These are phyloP conservation scores for Temnothorax ravouxi DNA, from an alignment of 2,888 invertebrate genomes.

Conservation along the genomic window DNA sequence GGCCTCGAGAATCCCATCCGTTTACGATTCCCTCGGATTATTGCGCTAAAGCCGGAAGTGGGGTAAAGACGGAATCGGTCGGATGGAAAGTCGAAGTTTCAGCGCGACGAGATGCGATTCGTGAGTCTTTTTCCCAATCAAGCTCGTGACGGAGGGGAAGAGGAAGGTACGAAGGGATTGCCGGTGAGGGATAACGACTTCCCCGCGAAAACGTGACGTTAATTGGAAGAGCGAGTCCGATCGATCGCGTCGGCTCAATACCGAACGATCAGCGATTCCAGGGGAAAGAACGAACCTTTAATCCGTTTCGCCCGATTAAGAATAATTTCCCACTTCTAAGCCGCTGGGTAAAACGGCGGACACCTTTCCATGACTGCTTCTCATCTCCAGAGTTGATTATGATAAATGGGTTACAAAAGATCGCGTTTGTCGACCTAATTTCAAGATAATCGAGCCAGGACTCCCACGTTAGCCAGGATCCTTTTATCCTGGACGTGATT, in stretches of 20 bases:
- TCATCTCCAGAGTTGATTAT: constrained; percentile 35
- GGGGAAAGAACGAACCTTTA: constrained; percentile 38
- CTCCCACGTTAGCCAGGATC: not conserved
- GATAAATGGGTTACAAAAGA: constrained; percentile 33
- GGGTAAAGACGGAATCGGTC: constrained; percentile 63
- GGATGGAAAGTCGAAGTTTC: constrained; percentile 25
- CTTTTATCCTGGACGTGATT: not conserved
- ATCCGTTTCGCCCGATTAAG: constrained; percentile 36
- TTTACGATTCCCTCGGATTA: constrained; percentile 70
- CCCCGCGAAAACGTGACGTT: constrained; percentile 56
- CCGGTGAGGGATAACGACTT: constrained; percentile 61
- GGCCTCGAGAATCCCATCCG: constrained; percentile 54
- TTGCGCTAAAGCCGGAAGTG: constrained; percentile 72
- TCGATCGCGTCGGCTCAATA: constrained; percentile 29
- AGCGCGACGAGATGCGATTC: constrained; percentile 48
- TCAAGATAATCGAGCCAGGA: not conserved
- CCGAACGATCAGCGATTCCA: constrained; percentile 42
- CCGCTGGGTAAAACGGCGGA: constrained; percentile 26
- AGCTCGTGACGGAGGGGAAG: not conserved
- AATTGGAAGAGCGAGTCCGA: constrained; percentile 51
- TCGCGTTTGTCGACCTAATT: constrained; percentile 22
- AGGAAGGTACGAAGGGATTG: constrained; percentile 13
- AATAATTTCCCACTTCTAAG: constrained; percentile 51
- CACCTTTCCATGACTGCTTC: constrained; percentile 31
- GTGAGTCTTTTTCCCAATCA: constrained; percentile 60